Conservation (phyloP, 2,888 invertebrate genomes). For the Idaea aversata region DNA sequence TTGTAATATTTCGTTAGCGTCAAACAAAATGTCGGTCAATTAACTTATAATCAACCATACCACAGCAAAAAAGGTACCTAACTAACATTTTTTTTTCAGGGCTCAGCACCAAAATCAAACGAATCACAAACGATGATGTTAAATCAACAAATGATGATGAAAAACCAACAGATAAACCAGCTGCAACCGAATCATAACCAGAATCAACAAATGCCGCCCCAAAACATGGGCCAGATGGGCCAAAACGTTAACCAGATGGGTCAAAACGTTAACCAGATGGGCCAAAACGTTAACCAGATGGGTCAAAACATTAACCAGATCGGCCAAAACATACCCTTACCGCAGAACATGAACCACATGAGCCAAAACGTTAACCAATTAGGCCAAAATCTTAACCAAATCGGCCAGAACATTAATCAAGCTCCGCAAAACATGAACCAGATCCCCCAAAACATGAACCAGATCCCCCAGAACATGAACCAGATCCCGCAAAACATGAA, state of each 20-base stretch:
- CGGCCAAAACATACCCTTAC: constrained; percentile 2
- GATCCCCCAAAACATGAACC: constrained; percentile 38
- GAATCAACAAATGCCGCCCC: constrained; percentile 24
- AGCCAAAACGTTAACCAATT: constrained; percentile 19
- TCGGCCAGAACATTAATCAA: constrained; percentile 25
- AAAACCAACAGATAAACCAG: constrained; percentile 29
- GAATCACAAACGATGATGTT: constrained; percentile 46
- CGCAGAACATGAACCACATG: constrained; percentile 12
- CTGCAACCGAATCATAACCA: constrained; percentile 19
- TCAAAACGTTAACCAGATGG: constrained; percentile 19
- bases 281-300: constrained; percentile 29
- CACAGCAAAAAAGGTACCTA: background rate
- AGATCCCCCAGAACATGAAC: constrained; percentile 35
- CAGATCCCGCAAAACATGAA: constrained; percentile 35
- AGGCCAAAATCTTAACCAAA: constrained; percentile 28
- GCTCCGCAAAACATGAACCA: constrained; percentile 32
- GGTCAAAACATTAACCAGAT: constrained; percentile 28
- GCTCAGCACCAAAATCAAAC: constrained; percentile 52
- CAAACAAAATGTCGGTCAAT: too few species aligned
- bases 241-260: constrained; percentile 16
- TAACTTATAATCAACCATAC: too few species aligned
- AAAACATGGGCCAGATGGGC: constrained; percentile 27
- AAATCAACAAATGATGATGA: constrained; percentile 45
- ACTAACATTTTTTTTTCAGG: constrained; percentile 36
- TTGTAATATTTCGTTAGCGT: too few species aligned